Base-by-base conservation (phyloP, 30 jellyfish, hydroid and myxozoan species). In the Aurelia coerulea region DNA sequence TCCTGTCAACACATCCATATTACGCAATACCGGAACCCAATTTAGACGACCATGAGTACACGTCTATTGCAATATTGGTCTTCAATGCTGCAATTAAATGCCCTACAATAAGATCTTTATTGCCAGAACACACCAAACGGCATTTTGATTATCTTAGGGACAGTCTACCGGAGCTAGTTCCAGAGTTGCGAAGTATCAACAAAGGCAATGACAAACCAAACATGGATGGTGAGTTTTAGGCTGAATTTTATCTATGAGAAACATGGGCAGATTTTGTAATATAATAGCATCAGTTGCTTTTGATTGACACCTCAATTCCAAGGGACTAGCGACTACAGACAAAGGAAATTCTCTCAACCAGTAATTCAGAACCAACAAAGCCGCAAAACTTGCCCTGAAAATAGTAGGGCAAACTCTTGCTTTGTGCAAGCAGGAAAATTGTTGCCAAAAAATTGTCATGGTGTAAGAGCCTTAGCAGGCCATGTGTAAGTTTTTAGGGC, bases 1-100 rank as follows among this genome's bases (percentile, higher is more conserved):
- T 94, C 42, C 78, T 94, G 5, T 75, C 90, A n/a, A 89, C 97
- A 37, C 99, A 94, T 67, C 92, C 99, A 1, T 94, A 76, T 62
- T 89, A 58, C 86, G 99, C 97, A 5, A 79, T 94, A 10, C 99
- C 99, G 18, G 99, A 94, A 69, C 95, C 99, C 8, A 94, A 85
- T 60, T 73, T 94, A 17, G 97, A 94, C 60, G 99, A 89, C 67
- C 91, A 96, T 10, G 97, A 67, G 4, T 96, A 94, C 64, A 94
- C 94, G 14, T 94, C 97, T 4, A 77, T 89, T 37, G 95, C 97
- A 4, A 81, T 96, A 10, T 85, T 94, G n/a, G 79, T 94, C n/a
- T 94, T 83, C 56, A 94, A 94, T 58, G 99, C 99, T n/a, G 95
- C 99, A 6, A 78, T 75, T 10, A 49, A 84, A 12, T 85, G 92